Base-by-base conservation (phyloP, 2,888 invertebrate genomes). In the Pinctada fucata region DNA sequence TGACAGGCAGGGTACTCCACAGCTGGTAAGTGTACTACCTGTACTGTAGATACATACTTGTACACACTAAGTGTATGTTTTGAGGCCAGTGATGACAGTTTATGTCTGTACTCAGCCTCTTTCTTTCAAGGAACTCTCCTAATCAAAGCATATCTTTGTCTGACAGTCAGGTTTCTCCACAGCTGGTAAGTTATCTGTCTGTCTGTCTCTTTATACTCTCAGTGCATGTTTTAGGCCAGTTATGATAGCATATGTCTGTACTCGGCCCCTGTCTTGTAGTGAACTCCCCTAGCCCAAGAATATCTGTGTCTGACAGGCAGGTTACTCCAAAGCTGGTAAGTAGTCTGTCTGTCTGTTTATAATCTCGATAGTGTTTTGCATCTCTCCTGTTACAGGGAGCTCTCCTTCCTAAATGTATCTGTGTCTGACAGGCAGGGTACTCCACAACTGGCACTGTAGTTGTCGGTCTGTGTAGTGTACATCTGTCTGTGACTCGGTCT, bases 241-340 rank as follows among this genome's bases (percentile, higher is more conserved):
- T 63, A 78, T 31, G 69, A 51, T 63, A 72, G 75, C n/a, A 65
- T 68, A 13, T 84, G 84, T 64, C 63, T 58, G 8, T 52, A 75
- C 47, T 69, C 45, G 10, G 51, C 72, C 10, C 71, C 73, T 8
- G 65, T 84, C 13, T 75, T 81, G 8, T 64, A 75, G 31, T 58
- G 79, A 16, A 77, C 75, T 10, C 64, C 78, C 2, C 67, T 84
- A 52, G 58, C 81, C 81, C 3, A 84, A 80, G 50, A 65, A 67
- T 8, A 65, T 79, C 47, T 82, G 84, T 76, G 63, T 66, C n/a
- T 70, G 79, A 66, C 74, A 73, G 79, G 80, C 81, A 52, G 82
- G 77, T 8, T 80, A 75, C 64, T 79, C 75, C 45, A 74, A 79
- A 66, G 31, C 63, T 52, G 69, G 84, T 84, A 68, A 69, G 78